Conservation (phyloP, 2,797 vertebrate genomes). For the Borostomias antarcticus region DNA sequence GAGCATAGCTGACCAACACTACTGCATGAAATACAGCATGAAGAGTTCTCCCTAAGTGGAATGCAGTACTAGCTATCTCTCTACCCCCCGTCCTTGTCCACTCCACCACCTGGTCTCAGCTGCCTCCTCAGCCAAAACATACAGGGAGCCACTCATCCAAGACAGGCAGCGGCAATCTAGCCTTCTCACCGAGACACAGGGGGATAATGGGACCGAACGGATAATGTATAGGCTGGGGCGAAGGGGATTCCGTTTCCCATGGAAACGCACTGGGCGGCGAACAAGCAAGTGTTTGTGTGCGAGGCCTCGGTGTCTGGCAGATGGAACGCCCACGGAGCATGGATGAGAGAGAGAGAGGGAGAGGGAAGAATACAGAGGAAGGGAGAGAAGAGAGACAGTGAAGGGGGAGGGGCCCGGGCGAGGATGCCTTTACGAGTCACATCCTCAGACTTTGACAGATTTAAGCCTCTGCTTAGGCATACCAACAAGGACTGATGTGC, state of each 20-base stretch:
- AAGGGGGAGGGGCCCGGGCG: too few species aligned
- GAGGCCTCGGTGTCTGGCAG: slow-evolving; percentile 43
- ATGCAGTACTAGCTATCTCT: slow-evolving; percentile 40
- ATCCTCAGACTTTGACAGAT: slow-evolving; percentile 23
- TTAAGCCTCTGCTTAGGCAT: not conserved
- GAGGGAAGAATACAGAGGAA: not conserved
- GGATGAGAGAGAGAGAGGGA: slow-evolving; percentile 13
- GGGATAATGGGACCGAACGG: slow-evolving; percentile 46
- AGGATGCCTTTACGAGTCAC: slow-evolving; percentile 27
- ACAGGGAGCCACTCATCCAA: slow-evolving; percentile 44
- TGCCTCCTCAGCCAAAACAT: slow-evolving; percentile 38
- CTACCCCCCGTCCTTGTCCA: slow-evolving; percentile 33
- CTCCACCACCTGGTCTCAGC: slow-evolving; percentile 62
- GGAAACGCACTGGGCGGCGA: slow-evolving; percentile 23
- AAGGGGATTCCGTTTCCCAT: slow-evolving; percentile 36
- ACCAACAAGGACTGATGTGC: too few species aligned
- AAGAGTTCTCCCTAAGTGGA: slow-evolving; percentile 26
- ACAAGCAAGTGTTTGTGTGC: slow-evolving; percentile 62
- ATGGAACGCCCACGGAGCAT: slow-evolving; percentile 44
- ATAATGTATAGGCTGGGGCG: slow-evolving; percentile 53
- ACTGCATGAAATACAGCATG: not conserved
- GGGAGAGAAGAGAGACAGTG: slow-evolving; percentile 11
- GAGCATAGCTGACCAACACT: too few species aligned
- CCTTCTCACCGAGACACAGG: slow-evolving; percentile 30
- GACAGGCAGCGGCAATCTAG: slow-evolving; percentile 41